Evolutionary conservation across 2,797 vertebrate species (phyloP).

Genomic region (Uromys caudimaculatus): DNA sequence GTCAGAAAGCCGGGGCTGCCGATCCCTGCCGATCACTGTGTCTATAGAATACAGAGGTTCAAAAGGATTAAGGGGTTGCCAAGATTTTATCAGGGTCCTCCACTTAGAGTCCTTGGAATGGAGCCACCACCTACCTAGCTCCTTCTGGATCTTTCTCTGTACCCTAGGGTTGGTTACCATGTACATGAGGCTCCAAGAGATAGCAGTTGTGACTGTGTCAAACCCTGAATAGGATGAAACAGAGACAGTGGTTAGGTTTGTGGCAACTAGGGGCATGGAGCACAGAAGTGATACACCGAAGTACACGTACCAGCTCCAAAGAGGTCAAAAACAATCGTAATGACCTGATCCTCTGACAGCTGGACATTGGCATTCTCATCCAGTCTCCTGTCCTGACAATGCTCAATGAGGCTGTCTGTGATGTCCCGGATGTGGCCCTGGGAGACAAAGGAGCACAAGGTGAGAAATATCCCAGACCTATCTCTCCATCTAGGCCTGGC

Average conservation of each 20-base stretch:
- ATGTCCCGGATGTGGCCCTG: conserved; percentile 95
- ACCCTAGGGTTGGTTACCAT: conserved; percentile 89
- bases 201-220: conserved; percentile 92
- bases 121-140: conserved; percentile 90
- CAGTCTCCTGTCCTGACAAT: conserved; percentile 91
- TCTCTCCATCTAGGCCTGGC: not conserved
- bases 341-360: conserved; percentile 91
- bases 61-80: not conserved
- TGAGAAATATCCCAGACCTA: not conserved
- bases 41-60: conserved; percentile 83
- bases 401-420: conserved; percentile 94
- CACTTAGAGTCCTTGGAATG: not conserved
- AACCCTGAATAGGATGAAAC: conserved; percentile 89
- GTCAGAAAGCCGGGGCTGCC: conserved; percentile 89
- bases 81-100: not conserved
- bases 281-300: not conserved
- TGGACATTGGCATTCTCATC: conserved; percentile 90
- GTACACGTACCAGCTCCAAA: conserved; percentile 89
- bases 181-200: conserved; percentile 95
- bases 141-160: conserved; percentile 92
- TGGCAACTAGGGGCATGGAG: not conserved
- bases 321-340: conserved; percentile 92
- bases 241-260: not conserved
- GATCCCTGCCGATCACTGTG: conserved; percentile 88
- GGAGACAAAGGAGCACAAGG: conserved; percentile 6